Evolutionary conservation across 2,113 vertebrate species (phyloP).

Genomic region (Serinus canaria): DNA sequence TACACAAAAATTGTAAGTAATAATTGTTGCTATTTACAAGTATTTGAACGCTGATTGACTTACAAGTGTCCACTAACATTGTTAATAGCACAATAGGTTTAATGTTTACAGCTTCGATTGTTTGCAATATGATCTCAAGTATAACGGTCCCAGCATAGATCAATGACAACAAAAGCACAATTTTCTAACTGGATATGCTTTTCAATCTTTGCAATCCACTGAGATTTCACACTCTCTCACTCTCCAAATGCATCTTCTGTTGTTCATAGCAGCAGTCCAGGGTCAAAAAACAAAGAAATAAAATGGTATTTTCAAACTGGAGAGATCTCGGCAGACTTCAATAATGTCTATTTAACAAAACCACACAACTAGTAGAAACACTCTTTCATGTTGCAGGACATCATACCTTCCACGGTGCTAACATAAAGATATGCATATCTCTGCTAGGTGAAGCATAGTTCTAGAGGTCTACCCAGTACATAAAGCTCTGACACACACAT

Average conservation of each 20-base stretch:
- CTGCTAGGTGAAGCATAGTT: constrained; percentile 88
- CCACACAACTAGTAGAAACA: constrained; percentile 73
- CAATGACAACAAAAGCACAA: constrained; percentile 92
- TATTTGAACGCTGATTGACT: constrained; percentile 92
- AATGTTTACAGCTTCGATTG: constrained; percentile 80
- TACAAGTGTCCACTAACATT: constrained; percentile 93
- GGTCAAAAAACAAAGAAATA: constrained; percentile 69
- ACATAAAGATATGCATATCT: constrained; percentile 81
- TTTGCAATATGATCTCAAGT: constrained; percentile 89
- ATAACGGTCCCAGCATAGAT: constrained; percentile 91
- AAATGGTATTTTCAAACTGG: constrained; percentile 67
- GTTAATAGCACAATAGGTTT: constrained; percentile 92
- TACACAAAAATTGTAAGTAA: constrained; percentile 96
- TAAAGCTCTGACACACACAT: constrained; percentile 83
- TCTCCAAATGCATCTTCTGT: constrained; percentile 77
- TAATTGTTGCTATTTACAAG: constrained; percentile 96
- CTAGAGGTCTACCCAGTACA: constrained; percentile 84
- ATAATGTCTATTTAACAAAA: constrained; percentile 70
- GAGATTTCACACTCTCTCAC: constrained; percentile 48
- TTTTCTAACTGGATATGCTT: constrained; percentile 88
- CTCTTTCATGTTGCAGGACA: constrained; percentile 65
- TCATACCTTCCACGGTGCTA: constrained; percentile 71
- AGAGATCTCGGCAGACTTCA: constrained; percentile 69
- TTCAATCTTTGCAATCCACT: constrained; percentile 77
- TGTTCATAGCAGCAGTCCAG: constrained; percentile 83